Evolutionary conservation across 2,888 invertebrate genomes (phyloP).

Genomic region (Eupeodes latifasciatus): DNA sequence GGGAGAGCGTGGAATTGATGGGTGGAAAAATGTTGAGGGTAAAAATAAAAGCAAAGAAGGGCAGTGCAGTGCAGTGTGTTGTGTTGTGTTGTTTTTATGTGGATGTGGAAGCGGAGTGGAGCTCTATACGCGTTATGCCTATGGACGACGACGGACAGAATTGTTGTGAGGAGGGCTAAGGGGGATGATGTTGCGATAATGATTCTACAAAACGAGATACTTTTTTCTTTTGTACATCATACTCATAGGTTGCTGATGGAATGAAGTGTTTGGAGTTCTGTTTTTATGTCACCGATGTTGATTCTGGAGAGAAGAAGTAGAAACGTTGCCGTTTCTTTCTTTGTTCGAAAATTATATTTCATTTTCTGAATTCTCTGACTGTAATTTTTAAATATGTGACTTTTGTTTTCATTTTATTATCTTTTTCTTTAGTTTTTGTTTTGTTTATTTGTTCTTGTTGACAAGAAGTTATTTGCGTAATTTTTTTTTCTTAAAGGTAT

Average conservation of each 20-base stretch:
- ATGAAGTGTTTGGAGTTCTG: slow-evolving; percentile 23
- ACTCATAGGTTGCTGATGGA: background rate
- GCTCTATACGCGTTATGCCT: slow-evolving; percentile 7
- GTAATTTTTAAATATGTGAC: slow-evolving; percentile 7
- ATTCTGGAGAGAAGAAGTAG: slow-evolving; percentile 49
- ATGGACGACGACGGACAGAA: slow-evolving; percentile 23
- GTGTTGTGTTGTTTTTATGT: slow-evolving; percentile 2
- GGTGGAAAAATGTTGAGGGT: slow-evolving; percentile 18
- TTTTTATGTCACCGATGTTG: slow-evolving; percentile 53
- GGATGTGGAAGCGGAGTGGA: slow-evolving; percentile 6
- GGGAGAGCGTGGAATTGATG: background rate
- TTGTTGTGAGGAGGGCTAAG: slow-evolving; percentile 20
- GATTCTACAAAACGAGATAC: slow-evolving; percentile 53
- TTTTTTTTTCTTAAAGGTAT: slow-evolving; percentile 3
- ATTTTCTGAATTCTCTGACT: slow-evolving; percentile 21
- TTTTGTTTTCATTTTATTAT: slow-evolving; percentile 35
- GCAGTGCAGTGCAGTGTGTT: background rate
- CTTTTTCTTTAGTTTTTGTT: slow-evolving; percentile 13
- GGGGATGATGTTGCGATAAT: slow-evolving; percentile 54
- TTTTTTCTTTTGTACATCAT: slow-evolving; percentile 6
- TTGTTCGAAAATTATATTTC: slow-evolving; percentile 12
- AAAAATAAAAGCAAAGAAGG: slow-evolving; percentile 23
- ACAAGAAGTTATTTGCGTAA: slow-evolving; percentile 45
- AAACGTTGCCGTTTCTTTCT: slow-evolving; percentile 20
- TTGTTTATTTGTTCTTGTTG: slow-evolving; percentile 30